Percentiles rank a stretch among this genome's conserved stretches.
Conservation (phyloP, 1,140 invertebrate genomes). For the Pseudomyrmex pallidus region DNA sequence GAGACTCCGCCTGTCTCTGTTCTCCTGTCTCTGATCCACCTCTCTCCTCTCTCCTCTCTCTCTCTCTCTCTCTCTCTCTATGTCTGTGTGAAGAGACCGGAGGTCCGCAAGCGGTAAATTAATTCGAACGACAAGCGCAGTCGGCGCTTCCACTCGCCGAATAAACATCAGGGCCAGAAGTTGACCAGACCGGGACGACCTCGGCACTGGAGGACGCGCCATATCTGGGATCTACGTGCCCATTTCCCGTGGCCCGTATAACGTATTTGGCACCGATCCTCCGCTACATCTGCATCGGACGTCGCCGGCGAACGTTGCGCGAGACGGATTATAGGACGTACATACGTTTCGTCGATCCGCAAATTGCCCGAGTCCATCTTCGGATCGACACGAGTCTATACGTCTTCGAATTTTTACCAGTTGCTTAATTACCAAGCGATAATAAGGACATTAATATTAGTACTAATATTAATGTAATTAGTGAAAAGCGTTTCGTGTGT, state of each 20-base stretch:
- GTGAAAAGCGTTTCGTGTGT: too few species aligned
- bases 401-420: not conserved
- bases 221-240: slow-evolving; percentile 66
- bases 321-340: slow-evolving; percentile 48
- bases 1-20: not conserved
- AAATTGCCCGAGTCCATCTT: slow-evolving; percentile 40
- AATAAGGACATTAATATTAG: too few species aligned
- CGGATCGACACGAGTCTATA: slow-evolving; percentile 35
- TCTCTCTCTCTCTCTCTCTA: slow-evolving; percentile 31
- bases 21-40: not conserved
- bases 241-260: slow-evolving; percentile 66
- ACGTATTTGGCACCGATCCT: slow-evolving; percentile 72
- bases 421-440: too few species aligned
- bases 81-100: slow-evolving; percentile 52
- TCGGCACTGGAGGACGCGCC: slow-evolving; percentile 50
- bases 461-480: too few species aligned
- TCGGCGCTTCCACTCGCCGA: slow-evolving; percentile 67
- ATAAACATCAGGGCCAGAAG: slow-evolving; percentile 82
- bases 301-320: slow-evolving; percentile 52
- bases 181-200: slow-evolving; percentile 68
- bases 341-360: slow-evolving; percentile 61
- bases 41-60: not conserved
- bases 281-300: slow-evolving; percentile 74
- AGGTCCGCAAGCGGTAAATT: slow-evolving; percentile 74
- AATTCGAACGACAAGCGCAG: slow-evolving; percentile 81